Percentiles rank a stretch among this genome's conserved stretches.
Evolutionary conservation across 2,113 vertebrate species (phyloP).

Genomic region (Electrona antarctica): DNA sequence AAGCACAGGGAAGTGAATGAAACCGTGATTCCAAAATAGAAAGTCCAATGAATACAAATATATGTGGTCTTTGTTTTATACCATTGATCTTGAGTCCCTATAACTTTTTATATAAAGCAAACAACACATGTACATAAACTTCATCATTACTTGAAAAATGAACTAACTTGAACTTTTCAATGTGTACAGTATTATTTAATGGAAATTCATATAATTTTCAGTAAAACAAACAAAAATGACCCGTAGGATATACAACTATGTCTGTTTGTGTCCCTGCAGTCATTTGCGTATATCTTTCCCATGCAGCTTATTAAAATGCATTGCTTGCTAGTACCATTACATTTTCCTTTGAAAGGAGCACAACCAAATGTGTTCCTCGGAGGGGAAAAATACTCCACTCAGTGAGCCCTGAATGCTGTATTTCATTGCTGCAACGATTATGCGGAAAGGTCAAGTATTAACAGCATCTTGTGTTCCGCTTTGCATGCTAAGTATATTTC

Average conservation of each 20-base stretch:
- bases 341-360: slow-evolving; percentile 86
- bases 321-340: slow-evolving; percentile 87
- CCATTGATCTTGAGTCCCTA: too few relatives aligned
- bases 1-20: too few relatives aligned
- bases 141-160: not conserved
- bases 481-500: slow-evolving; percentile 99
- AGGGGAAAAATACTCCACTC: slow-evolving; percentile 89
- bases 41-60: too few relatives aligned
- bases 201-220: too few relatives aligned
- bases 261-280: slow-evolving; percentile 22
- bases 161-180: too few relatives aligned
- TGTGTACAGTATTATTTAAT: too few relatives aligned
- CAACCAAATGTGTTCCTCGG: slow-evolving; percentile 83
- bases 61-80: too few relatives aligned
- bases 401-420: slow-evolving; percentile 91
- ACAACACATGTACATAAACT: too few relatives aligned
- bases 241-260: not conserved
- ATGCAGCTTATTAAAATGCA: slow-evolving; percentile 79
- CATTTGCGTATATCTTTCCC: slow-evolving; percentile 64
- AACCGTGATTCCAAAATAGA: too few relatives aligned
- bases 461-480: slow-evolving; percentile 97
- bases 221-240: too few relatives aligned
- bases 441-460: slow-evolving; percentile 99
- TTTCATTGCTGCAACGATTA: slow-evolving; percentile 99
- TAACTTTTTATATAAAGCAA: too few relatives aligned